Evolutionary conservation across 2,113 vertebrate species (phyloP).

Genomic region (Pycnonotus jocosus): DNA sequence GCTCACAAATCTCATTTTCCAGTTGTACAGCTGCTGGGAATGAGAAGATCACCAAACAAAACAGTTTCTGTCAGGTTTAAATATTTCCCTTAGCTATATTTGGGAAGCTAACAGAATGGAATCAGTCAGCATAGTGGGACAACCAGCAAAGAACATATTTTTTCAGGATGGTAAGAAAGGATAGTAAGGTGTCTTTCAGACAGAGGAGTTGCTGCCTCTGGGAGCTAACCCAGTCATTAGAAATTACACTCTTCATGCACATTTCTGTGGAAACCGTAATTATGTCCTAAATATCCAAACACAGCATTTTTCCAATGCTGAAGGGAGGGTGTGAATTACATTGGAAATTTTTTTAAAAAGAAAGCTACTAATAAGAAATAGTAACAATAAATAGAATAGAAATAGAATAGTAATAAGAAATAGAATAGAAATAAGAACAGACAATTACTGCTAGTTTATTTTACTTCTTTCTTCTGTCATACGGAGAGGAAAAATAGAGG

Average conservation of each 20-base stretch:
- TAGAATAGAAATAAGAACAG: background rate
- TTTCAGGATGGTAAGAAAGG: background rate
- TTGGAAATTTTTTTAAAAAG: background rate
- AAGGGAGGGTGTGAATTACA: background rate
- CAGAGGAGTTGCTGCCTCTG: background rate
- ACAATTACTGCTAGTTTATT: background rate
- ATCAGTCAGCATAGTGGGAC: background rate
- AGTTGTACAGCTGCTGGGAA: background rate
- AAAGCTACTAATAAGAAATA: background rate
- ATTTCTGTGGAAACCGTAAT: background rate
- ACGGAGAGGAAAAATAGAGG: background rate
- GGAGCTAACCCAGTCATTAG: background rate
- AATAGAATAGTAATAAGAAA: background rate
- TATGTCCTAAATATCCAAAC: background rate
- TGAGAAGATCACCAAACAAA: background rate
- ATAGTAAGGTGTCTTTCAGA: background rate
- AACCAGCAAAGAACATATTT: background rate
- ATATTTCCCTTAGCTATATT: background rate
- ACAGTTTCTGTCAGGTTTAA: background rate
- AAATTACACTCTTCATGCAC: background rate
- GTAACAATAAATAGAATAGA: background rate
- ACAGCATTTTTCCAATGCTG: background rate
- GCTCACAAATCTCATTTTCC: background rate
- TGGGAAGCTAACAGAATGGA: background rate
- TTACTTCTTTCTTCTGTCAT: background rate